Percentiles rank a stretch among this genome's conserved stretches.
phyloP scores from a whole-genome alignment of 2,797 vertebrate genomes.

The Crocodylus rhombifer region DNA sequence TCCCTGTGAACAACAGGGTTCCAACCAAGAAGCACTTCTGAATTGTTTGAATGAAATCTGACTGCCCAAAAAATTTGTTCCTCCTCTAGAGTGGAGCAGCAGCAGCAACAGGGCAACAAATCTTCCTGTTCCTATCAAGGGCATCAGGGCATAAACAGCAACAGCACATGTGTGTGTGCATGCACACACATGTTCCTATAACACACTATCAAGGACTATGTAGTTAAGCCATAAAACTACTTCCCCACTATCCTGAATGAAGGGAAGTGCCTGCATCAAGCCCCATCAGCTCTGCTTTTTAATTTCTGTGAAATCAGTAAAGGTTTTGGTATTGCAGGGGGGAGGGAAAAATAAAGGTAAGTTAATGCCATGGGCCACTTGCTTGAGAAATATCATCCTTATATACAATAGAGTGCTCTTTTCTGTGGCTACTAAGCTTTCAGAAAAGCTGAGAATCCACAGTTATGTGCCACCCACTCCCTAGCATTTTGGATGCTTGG shows the following conservation, averaged over 20 bases:
- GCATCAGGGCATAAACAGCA: not conserved
- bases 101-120: not conserved
- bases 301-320: too few relatives aligned
- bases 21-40: not conserved
- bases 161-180: not conserved
- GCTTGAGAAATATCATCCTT: not conserved
- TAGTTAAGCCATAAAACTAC: not conserved
- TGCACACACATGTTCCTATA: too few relatives aligned
- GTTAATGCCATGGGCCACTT: not conserved
- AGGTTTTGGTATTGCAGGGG: too few relatives aligned
- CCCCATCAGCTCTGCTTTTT: not conserved
- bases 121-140: not conserved
- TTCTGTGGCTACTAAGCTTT: not conserved
- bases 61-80: not conserved
- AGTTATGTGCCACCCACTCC: not conserved
- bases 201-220: not conserved
- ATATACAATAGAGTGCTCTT: not conserved
- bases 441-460: not conserved
- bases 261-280: not conserved
- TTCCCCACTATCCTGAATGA: not conserved
- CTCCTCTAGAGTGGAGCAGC: not conserved
- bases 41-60: not conserved
- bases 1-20: rapidly evolving
- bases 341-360: too few relatives aligned
- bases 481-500: not conserved